Percentiles rank a stretch among this genome's conserved stretches.
Conservation (phyloP, 2,797 vertebrate genomes). For the Cuculus canorus region DNA sequence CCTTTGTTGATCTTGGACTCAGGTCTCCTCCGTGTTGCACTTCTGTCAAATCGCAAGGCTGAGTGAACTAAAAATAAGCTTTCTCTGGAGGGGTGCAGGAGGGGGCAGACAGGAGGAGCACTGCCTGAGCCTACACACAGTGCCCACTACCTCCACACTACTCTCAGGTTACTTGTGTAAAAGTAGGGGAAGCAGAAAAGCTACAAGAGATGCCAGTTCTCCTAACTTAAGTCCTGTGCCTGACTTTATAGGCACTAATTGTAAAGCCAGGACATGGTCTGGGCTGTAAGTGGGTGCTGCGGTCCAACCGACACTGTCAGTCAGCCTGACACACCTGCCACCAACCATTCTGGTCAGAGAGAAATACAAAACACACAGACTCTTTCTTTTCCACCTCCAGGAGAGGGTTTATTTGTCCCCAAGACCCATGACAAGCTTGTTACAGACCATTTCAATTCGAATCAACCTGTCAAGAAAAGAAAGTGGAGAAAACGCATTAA, state of each 20-base stretch:
- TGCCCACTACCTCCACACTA: neutral
- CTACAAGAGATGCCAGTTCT: neutral
- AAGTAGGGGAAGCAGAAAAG: neutral
- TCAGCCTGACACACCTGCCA: neutral
- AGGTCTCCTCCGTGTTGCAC: constrained; percentile 50
- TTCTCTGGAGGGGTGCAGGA: neutral
- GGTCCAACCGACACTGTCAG: neutral
- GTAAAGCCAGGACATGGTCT: neutral
- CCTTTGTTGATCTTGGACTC: constrained; percentile 69
- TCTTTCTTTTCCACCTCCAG: constrained; percentile 62
- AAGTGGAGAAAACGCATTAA: constrained; percentile 81
- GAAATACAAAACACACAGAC: neutral
- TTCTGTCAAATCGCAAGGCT: constrained; percentile 13
- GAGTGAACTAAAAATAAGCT: constrained; percentile 35
- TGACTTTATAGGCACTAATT: neutral
- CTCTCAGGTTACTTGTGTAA: neutral
- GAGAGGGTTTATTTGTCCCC: constrained; percentile 69
- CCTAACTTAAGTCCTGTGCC: neutral
- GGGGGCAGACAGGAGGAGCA: neutral
- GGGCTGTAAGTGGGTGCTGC: neutral
- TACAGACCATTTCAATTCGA: constrained; percentile 74
- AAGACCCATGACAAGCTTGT: constrained; percentile 72
- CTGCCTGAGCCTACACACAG: neutral
- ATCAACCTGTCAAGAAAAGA: constrained; percentile 75
- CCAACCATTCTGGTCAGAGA: neutral